A percentile compares a stretch with the other conserved stretches of the same genome.
These are phyloP conservation scores for Alligator mississippiensis DNA, from an alignment of 2,113 vertebrate species.

Conservation along the genomic window DNA sequence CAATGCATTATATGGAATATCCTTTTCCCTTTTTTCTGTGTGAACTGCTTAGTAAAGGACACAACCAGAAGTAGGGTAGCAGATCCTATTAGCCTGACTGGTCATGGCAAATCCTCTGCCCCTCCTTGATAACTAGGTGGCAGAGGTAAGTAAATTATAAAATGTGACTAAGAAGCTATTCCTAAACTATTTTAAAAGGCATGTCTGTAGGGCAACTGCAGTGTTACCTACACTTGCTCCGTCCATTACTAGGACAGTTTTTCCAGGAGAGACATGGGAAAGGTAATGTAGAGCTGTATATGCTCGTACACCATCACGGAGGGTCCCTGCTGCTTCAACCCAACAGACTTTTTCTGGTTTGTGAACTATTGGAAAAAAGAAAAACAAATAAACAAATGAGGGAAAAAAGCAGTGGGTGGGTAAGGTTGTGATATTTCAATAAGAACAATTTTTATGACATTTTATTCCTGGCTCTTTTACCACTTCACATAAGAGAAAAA, in stretches of 20 bases:
- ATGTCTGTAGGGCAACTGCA: background rate
- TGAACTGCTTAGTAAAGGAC: background rate
- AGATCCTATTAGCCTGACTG: background rate
- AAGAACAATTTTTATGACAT: background rate
- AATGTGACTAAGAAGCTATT: background rate
- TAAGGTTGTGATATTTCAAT: background rate
- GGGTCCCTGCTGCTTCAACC: conserved; percentile 82
- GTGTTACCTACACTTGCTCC: conserved; percentile 90
- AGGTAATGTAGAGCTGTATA: conserved; percentile 94
- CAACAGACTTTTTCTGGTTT: conserved; percentile 91
- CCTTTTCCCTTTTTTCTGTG: background rate
- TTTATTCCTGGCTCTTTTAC: background rate
- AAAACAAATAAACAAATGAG: background rate
- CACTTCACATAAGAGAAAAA: background rate
- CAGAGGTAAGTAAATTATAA: background rate
- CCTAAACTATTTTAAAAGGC: background rate
- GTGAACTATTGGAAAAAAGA: conserved; percentile 76
- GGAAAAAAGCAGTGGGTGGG: background rate
- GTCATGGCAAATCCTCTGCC: background rate
- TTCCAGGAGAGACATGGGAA: conserved; percentile 84
- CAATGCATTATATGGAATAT: background rate
- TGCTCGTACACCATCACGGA: conserved; percentile 89
- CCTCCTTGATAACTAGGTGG: background rate
- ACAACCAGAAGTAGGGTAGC: background rate
- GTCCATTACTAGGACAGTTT: conserved; percentile 90